phyloP scores from a whole-genome alignment of 2,888 invertebrate species.

The Neocrepidodera transversa region DNA sequence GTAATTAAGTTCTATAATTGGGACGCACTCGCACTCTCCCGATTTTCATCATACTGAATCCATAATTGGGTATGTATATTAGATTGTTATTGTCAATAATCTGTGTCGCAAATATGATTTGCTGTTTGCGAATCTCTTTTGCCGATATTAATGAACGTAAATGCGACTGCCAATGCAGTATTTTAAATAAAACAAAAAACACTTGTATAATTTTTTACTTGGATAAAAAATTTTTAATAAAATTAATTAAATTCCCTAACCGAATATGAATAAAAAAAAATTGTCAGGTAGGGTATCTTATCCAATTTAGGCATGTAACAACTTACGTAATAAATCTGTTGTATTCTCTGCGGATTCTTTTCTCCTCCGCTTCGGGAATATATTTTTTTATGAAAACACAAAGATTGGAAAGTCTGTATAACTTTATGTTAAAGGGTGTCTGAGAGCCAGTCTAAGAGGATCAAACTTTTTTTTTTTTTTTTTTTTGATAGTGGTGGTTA shows the following conservation, averaged over 20 bases:
- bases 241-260: too few relatives aligned
- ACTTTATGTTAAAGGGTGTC: neutral
- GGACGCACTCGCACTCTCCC: slow-evolving; percentile 10
- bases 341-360: slow-evolving; percentile 12
- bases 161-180: too few relatives aligned
- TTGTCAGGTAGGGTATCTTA: slow-evolving; percentile 9
- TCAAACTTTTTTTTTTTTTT: too few relatives aligned
- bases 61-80: slow-evolving; percentile 11
- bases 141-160: too few relatives aligned
- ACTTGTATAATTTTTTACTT: too few relatives aligned
- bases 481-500: slow-evolving; percentile 6
- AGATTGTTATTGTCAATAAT: slow-evolving; percentile 11
- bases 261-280: too few relatives aligned
- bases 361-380: slow-evolving; percentile 2
- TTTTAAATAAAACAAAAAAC: too few relatives aligned
- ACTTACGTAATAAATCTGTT: slow-evolving; percentile 20
- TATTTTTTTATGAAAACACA: slow-evolving; percentile 13
- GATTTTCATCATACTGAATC: slow-evolving; percentile 15
- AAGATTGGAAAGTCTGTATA: slow-evolving; percentile 10
- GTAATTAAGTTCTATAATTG: slow-evolving; percentile 22
- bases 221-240: too few relatives aligned
- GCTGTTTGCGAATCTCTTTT: neutral
- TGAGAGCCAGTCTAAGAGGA: neutral
- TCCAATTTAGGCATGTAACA: slow-evolving; percentile 12
- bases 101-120: neutral